These are phyloP conservation scores for Clitarchus hookeri DNA, from an alignment of 2,888 invertebrate species.

Conservation along the genomic window DNA sequence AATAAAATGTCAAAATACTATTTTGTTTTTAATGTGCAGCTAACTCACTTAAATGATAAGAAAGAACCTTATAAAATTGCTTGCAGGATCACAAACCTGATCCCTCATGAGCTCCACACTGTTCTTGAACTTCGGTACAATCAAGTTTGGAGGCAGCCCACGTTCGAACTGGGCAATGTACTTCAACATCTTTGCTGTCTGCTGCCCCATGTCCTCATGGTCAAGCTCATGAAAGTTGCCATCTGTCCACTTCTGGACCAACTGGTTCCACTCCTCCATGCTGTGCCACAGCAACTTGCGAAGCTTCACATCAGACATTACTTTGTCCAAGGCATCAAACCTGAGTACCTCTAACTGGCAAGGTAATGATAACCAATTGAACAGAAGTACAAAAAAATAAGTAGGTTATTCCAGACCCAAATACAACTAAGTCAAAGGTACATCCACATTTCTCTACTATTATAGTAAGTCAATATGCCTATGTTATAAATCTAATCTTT, in stretches of 20 bases:
- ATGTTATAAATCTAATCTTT: too few species aligned
- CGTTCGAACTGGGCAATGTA: conserved; percentile 80
- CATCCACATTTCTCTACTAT: too few species aligned
- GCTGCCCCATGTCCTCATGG: conserved; percentile 72
- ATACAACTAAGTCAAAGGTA: too few species aligned
- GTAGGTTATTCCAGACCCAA: too few species aligned
- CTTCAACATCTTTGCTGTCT: conserved; percentile 69
- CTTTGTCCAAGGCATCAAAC: conserved; percentile 79
- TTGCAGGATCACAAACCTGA: conserved; percentile 59
- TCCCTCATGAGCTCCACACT: conserved; percentile 79
- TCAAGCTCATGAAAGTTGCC: conserved; percentile 67
- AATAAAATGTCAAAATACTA: too few species aligned
- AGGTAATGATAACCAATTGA: too few species aligned
- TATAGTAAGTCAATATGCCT: too few species aligned
- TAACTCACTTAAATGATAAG: background rate
- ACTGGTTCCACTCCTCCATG: conserved; percentile 72
- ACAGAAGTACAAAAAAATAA: too few species aligned
- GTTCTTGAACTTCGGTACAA: conserved; percentile 75
- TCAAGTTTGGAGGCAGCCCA: conserved; percentile 78
- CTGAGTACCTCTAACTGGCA: conserved; percentile 78
- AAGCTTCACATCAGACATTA: conserved; percentile 77
- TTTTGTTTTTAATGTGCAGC: too few species aligned
- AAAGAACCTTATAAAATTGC: conserved; percentile 15
- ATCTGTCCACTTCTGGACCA: conserved; percentile 68
- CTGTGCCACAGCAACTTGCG: conserved; percentile 81